Base-by-base conservation (phyloP, 2,888 invertebrate species). In the Coenonympha arcania region DNA sequence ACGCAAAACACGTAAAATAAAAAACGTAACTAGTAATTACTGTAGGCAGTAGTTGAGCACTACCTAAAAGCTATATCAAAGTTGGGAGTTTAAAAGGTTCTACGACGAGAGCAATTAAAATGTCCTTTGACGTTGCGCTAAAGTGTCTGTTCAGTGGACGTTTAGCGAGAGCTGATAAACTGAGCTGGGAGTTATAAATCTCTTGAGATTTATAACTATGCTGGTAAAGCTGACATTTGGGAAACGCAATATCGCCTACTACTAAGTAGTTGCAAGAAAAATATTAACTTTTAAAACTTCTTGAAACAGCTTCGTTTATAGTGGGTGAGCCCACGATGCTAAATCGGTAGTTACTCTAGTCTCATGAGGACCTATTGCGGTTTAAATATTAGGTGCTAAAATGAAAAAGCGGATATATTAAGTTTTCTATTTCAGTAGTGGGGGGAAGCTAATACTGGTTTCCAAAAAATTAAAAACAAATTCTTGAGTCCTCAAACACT, bases 191-290 rank as follows among this genome's bases (percentile, higher is more conserved):
- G 72, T 67, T 81, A 78, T 69, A 64, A 56, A n/a, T n/a, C n/a
- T n/a, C n/a, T n/a, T n/a, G 59, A 79, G 80, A 82, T 83, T 83
- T 84, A 84, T 73, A 75, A 74, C 76, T 63, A n/a, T n/a, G n/a
- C 62, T 69, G 73, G 72, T 68, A 72, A 79, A 77, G 61, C 22
- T 24, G 65, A 72, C 70, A 75, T 81, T 79, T 73, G 66, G 69
- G 70, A 70, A 78, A 78, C 79, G 79, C 76, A 73, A 67, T 69
- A 69, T 66, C 73, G 67, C 71, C 65, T 70, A 73, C 68, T 73
- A 68, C 39, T 24, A 24, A 19, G 34, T 24, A 15, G 24, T 15
- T 15, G 39, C n/a, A n/a, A n/a, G n/a, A n/a, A n/a, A 39, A 39
- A 39, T 24, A 39, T 22, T 37, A 11, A 13, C 37, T 37, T 22